Evolutionary conservation across 2,113 vertebrate species (phyloP).

Genomic region (Eira barbara): DNA sequence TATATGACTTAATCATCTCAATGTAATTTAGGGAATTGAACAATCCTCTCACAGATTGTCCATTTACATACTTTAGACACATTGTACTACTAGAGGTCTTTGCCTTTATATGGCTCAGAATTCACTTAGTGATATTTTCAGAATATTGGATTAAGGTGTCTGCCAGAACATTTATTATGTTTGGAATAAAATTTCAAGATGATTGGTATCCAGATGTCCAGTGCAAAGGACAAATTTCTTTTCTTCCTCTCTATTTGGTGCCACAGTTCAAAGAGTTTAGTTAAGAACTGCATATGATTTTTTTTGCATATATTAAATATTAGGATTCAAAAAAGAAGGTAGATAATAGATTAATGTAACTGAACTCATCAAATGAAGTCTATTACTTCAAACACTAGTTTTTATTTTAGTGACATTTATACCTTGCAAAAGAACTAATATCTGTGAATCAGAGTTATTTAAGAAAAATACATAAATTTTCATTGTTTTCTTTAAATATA

Average conservation of each 20-base stretch:
- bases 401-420: not conserved
- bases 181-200: constrained; percentile 17
- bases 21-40: not conserved
- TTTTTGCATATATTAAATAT: not conserved
- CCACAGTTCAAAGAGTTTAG: not conserved
- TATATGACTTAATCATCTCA: not conserved
- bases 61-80: not conserved
- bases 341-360: not conserved
- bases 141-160: not conserved
- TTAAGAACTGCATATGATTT: not conserved
- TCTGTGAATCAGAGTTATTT: not conserved
- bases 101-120: not conserved
- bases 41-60: not conserved
- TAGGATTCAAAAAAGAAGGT: not conserved
- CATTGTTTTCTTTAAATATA: not conserved
- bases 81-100: not conserved
- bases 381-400: not conserved
- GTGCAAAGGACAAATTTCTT: not conserved
- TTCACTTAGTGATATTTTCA: not conserved
- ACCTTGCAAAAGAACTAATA: not conserved
- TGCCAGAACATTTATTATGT: constrained; percentile 42
- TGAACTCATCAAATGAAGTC: not conserved
- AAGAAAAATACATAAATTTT: not conserved
- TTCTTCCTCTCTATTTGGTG: not conserved
- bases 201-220: not conserved